Conservation (phyloP, 2,113 vertebrate species). For the Pseudopodoces humilis region DNA sequence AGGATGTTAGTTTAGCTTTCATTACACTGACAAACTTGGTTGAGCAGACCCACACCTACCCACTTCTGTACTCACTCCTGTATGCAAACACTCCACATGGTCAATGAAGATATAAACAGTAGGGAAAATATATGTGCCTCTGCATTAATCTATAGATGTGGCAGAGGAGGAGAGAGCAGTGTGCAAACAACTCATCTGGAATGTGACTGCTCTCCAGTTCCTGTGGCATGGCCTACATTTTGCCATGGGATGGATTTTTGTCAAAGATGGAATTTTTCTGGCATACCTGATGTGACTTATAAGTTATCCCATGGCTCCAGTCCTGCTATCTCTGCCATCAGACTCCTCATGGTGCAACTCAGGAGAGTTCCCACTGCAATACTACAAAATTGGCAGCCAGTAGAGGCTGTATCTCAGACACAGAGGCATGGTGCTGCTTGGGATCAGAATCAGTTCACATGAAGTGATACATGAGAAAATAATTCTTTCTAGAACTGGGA, state of each 20-base stretch:
- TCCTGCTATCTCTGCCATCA: not conserved
- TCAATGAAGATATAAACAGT: not conserved
- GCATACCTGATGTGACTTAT: not conserved
- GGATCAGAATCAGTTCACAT: not conserved
- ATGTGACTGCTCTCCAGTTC: not conserved
- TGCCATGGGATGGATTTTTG: not conserved
- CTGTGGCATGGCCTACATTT: not conserved
- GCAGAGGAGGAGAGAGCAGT: not conserved
- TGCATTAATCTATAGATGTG: not conserved
- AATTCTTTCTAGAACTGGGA: not conserved
- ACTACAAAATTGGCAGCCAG: rapidly evolving
- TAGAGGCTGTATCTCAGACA: not conserved
- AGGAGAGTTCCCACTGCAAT: not conserved
- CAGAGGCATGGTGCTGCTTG: rapidly evolving
- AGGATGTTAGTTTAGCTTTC: not conserved
- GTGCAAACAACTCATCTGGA: not conserved
- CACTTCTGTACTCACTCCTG: not conserved
- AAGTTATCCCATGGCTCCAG: not conserved
- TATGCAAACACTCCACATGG: not conserved
- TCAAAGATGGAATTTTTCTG: not conserved
- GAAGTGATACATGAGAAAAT: not conserved
- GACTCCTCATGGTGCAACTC: not conserved
- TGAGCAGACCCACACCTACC: not conserved
- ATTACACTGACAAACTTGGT: not conserved
- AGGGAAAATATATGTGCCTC: not conserved